Percentiles rank a stretch among this genome's conserved stretches.
Conservation (phyloP, 2,113 vertebrate species). For the Tetrao urogallus region DNA sequence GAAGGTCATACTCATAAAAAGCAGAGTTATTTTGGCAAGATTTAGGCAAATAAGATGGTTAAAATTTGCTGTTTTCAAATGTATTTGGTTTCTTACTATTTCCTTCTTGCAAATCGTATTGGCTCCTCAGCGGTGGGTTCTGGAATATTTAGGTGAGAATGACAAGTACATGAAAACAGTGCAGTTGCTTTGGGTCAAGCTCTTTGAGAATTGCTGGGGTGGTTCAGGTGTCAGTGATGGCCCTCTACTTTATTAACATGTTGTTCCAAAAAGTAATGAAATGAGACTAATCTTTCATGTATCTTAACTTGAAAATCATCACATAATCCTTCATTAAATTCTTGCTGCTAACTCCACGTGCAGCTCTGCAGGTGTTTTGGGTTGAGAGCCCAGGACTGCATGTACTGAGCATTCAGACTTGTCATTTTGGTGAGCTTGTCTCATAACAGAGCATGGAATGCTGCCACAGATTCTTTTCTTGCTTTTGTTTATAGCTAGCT, state of each 20-base stretch:
- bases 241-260: neutral
- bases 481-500: neutral
- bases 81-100: neutral
- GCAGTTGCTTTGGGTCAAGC: neutral
- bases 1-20: slow-evolving; percentile 36
- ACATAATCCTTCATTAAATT: neutral
- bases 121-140: neutral
- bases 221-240: neutral
- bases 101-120: neutral
- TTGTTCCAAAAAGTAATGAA: neutral
- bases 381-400: neutral
- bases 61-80: slow-evolving; percentile 31
- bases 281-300: neutral
- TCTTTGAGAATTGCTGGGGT: neutral
- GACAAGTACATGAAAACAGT: neutral
- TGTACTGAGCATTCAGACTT: neutral
- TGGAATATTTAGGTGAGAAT: slow-evolving; percentile 37
- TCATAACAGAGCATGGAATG: neutral
- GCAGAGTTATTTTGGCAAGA: slow-evolving; percentile 40
- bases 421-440: neutral
- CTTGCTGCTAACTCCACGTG: neutral
- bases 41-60: slow-evolving; percentile 39
- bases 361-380: neutral
- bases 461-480: neutral
- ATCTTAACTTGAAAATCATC: neutral